These are phyloP conservation scores for Cyclophora punctaria DNA, from an alignment of 2,888 invertebrate species.

Conservation along the genomic window DNA sequence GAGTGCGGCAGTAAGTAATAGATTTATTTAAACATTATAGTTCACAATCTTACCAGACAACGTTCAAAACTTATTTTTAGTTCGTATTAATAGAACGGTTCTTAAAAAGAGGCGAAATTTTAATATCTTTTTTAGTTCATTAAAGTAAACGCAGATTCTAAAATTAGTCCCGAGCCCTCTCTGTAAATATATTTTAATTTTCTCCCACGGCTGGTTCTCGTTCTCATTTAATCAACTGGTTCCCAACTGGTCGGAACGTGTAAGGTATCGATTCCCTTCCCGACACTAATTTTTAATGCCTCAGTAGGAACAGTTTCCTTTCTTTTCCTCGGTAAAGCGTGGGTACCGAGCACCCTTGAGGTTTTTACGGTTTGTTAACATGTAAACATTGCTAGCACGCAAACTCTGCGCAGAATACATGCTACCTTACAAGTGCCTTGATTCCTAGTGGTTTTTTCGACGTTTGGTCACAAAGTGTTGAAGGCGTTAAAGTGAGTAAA, in stretches of 20 bases:
- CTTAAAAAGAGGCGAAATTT: no score
- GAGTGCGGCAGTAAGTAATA: no score
- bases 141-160: no score
- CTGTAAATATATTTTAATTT: no score
- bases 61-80: no score
- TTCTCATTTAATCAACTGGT: not conserved
- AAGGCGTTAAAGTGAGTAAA: no score
- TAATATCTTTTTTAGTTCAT: no score
- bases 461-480: no score
- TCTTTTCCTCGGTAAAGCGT: conserved; percentile 1
- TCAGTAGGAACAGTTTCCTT: conserved; percentile 9
- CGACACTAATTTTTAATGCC: conserved; percentile 20
- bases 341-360: conserved; percentile 8
- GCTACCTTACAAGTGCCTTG: not conserved
- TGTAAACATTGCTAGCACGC: conserved; percentile 4
- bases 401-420: not conserved
- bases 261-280: conserved; percentile 17
- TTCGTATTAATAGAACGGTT: no score
- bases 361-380: conserved; percentile 17
- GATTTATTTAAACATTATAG: no score
- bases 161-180: no score
- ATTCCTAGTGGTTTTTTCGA: not conserved
- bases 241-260: conserved; percentile 12
- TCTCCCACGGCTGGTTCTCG: conserved; percentile 1
- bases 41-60: no score